These are phyloP conservation scores for Nesidiocoris tenuis DNA, from an alignment of 2,888 invertebrate species.

Conservation along the genomic window DNA sequence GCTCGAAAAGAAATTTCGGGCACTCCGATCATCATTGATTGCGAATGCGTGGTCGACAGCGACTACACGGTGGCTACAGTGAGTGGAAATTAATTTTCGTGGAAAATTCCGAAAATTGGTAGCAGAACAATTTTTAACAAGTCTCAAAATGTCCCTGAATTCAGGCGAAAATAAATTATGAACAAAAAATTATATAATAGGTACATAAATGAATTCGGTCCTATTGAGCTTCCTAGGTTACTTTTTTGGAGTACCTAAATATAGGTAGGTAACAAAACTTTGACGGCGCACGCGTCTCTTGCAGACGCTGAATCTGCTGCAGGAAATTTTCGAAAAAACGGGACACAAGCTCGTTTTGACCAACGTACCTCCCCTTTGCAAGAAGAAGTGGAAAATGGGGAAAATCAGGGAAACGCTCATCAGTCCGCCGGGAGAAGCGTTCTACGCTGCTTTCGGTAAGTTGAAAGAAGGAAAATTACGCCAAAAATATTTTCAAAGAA, in stretches of 20 bases:
- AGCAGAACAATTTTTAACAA: too few relatives aligned
- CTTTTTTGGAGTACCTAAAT: too few relatives aligned
- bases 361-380: slow-evolving; percentile 53
- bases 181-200: too few relatives aligned
- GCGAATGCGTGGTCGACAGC: slow-evolving; percentile 62
- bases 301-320: slow-evolving; percentile 62
- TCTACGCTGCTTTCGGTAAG: background rate
- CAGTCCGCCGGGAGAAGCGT: background rate
- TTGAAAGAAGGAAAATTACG: too few relatives aligned
- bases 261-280: too few relatives aligned
- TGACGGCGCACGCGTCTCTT: too few relatives aligned
- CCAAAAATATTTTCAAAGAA: too few relatives aligned
- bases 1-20: slow-evolving; percentile 56
- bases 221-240: too few relatives aligned
- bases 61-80: slow-evolving; percentile 70
- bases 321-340: slow-evolving; percentile 59
- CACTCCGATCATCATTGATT: slow-evolving; percentile 64
- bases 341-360: slow-evolving; percentile 59
- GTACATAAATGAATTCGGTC: too few relatives aligned
- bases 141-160: too few relatives aligned
- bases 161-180: too few relatives aligned
- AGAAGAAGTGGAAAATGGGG: slow-evolving; percentile 14
- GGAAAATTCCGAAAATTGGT: too few relatives aligned
- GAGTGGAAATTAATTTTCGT: slow-evolving; percentile 46
- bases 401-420: background rate